Conservation (phyloP, 2,888 invertebrate species). For the Punctoribates punctum region DNA sequence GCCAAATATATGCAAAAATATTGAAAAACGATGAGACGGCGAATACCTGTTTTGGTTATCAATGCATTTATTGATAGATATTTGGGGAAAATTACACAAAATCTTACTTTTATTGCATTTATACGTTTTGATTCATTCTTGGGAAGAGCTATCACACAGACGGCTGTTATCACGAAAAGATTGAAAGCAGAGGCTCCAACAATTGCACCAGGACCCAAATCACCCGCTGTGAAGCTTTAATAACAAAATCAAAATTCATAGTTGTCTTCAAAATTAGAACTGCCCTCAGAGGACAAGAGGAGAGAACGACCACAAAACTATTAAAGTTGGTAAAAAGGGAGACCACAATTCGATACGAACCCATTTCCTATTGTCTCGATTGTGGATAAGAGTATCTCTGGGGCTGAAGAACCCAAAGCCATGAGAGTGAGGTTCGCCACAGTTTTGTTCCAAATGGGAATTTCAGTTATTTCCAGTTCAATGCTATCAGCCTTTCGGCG, state of each 20-base stretch:
- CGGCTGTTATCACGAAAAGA: slow-evolving; percentile 58
- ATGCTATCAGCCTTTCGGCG: slow-evolving; percentile 49
- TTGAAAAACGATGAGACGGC: slow-evolving; percentile 55
- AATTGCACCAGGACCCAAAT: slow-evolving; percentile 60
- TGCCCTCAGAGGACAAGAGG: too few species aligned
- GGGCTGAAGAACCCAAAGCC: slow-evolving; percentile 61
- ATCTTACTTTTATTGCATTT: slow-evolving; percentile 54
- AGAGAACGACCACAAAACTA: too few species aligned
- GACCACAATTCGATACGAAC: slow-evolving; percentile 46
- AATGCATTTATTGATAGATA: too few species aligned
- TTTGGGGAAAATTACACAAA: neutral
- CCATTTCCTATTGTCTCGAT: slow-evolving; percentile 57
- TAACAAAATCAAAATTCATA: too few species aligned
- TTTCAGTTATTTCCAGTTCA: slow-evolving; percentile 57
- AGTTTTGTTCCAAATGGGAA: slow-evolving; percentile 59
- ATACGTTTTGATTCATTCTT: slow-evolving; percentile 55
- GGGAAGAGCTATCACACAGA: slow-evolving; percentile 58
- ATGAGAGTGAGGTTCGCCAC: slow-evolving; percentile 61
- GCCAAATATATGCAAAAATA: slow-evolving; percentile 62
- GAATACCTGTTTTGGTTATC: slow-evolving; percentile 53
- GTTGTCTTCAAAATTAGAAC: too few species aligned
- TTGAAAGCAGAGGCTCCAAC: slow-evolving; percentile 62
- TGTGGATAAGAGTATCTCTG: slow-evolving; percentile 59
- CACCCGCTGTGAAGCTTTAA: slow-evolving; percentile 53
- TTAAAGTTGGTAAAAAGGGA: too few species aligned